phyloP scores from a whole-genome alignment of 2,888 invertebrate genomes.

The Polyploca ridens region DNA sequence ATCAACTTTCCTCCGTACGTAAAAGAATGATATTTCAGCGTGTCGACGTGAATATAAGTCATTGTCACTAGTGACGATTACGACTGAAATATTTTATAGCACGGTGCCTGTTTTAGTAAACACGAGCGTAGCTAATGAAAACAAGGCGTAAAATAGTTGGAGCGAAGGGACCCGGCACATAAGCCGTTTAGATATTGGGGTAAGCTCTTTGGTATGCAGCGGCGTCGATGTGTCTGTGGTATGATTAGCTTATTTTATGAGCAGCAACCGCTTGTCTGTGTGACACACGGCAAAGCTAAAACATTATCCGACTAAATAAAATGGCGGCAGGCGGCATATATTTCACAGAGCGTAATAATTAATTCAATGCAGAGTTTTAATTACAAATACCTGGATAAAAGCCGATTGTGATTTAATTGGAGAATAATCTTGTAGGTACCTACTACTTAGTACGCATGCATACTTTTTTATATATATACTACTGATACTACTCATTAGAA shows the following conservation, averaged over 20 bases:
- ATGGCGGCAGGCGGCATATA: background rate
- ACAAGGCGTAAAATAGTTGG: slow-evolving; percentile 39
- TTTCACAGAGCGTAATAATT: background rate
- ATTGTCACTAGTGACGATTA: slow-evolving; percentile 48
- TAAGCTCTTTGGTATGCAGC: slow-evolving; percentile 65
- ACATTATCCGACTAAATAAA: slow-evolving; percentile 13
- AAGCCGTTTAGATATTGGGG: slow-evolving; percentile 45
- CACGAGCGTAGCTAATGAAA: slow-evolving; percentile 31
- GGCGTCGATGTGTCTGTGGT: slow-evolving; percentile 81
- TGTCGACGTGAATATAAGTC: slow-evolving; percentile 39
- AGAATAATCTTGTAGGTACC: too few relatives aligned
- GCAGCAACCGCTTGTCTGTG: slow-evolving; percentile 65
- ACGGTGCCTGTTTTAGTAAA: slow-evolving; percentile 34
- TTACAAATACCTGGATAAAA: background rate
- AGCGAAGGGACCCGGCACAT: slow-evolving; percentile 22
- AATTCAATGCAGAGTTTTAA: too few relatives aligned
- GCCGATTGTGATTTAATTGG: too few relatives aligned
- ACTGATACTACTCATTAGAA: too few relatives aligned
- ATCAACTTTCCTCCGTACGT: slow-evolving; percentile 26
- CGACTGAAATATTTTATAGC: slow-evolving; percentile 61
- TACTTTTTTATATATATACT: too few relatives aligned
- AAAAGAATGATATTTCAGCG: slow-evolving; percentile 37
- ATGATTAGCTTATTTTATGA: slow-evolving; percentile 77
- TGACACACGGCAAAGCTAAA: slow-evolving; percentile 23
- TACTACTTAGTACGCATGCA: too few relatives aligned